These are phyloP conservation scores for Sphaerodactylus townsendi DNA, from an alignment of 2,113 vertebrate species.

Conservation along the genomic window DNA sequence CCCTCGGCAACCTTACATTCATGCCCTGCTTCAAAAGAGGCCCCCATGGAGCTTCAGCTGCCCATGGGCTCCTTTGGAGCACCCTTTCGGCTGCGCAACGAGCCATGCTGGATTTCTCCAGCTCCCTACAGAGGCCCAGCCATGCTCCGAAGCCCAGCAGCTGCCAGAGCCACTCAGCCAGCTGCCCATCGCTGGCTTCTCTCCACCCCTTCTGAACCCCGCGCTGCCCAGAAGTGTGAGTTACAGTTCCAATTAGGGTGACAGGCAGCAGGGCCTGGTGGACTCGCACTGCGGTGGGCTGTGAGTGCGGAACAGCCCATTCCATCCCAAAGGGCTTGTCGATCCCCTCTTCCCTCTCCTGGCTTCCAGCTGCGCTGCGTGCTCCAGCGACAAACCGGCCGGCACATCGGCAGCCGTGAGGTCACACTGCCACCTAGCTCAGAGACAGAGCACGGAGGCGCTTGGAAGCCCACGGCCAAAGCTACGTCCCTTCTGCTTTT, in stretches of 20 bases:
- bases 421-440: accelerated
- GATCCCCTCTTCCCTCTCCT: neutral
- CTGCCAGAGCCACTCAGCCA: neutral
- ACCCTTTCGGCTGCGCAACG: no score
- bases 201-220: neutral
- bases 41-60: no score
- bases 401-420: accelerated
- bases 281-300: neutral
- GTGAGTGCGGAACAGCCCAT: no score
- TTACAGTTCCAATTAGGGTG: neutral
- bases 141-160: neutral
- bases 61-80: no score
- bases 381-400: neutral
- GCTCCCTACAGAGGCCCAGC: neutral
- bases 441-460: accelerated
- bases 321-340: no score
- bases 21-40: no score
- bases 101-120: neutral
- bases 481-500: no score
- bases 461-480: no score
- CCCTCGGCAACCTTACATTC: no score
- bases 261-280: neutral
- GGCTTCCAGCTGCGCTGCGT: neutral
- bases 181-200: neutral
- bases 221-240: neutral